Base-by-base conservation (phyloP, 2,888 invertebrate genomes). In the Operophtera brumata region DNA sequence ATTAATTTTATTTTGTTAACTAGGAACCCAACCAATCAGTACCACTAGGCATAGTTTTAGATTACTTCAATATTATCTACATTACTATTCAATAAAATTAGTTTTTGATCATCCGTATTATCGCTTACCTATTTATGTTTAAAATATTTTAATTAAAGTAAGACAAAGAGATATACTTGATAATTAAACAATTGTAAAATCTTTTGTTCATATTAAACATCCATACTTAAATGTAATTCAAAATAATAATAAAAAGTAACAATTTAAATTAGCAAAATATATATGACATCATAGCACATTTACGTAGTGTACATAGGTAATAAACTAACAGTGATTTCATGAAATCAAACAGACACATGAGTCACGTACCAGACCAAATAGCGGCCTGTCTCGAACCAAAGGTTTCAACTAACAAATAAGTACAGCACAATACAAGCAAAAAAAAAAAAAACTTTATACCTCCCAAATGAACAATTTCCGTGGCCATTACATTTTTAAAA, bases 401-500 rank as follows among this genome's bases (percentile, higher is more conserved):
- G 69, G 74, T 73, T 79, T 79, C 78, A 79, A 76, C 71, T 71
- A 65, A 71, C 71, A 78, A 79, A 84, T 82, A 87, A 84, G 82
- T 78, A 72, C 77, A 85, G 74, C 80, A 73, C 79, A 80, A 83
- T 84, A 81, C 77, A 75, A 80, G 74, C 74, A 65, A 80, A 86
- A 74, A 86, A 81, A 86, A 81, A 84, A 79, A 82, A 75, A 83
- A 84, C 71, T 86, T 85, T 82, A 88, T 77, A 66, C 69, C 76
- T 87, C 90, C 88, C 89, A 75, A 73, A 79, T 67, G 86, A 70
- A 73, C 76, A 71, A 71, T 87, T 75, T 68, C 72, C 66, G 64
- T 65, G 68, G 69, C 77, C 84, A 86, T 90, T 88, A 86, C 80
- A 86, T 88, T 89, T 89, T 90, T 85, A 84, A 87, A 87, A 84